Percentiles rank a stretch among this genome's conserved stretches.
These are phyloP conservation scores for Gavialis gangeticus DNA, from an alignment of 2,113 vertebrate species.

Conservation along the genomic window DNA sequence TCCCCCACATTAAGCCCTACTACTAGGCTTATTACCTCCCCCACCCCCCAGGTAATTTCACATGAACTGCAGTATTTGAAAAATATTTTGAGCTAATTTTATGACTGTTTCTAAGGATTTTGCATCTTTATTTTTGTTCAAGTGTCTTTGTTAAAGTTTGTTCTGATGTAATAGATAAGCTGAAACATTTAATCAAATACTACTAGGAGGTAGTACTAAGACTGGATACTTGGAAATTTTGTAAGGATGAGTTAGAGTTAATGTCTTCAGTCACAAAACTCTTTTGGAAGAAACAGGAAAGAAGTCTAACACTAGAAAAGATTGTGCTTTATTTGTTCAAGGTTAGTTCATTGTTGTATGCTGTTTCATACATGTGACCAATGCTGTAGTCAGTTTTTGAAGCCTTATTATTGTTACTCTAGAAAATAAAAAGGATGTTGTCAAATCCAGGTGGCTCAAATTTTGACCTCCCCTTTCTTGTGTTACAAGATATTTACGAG, in stretches of 20 bases:
- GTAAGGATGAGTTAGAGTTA: not conserved
- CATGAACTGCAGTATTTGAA: not conserved
- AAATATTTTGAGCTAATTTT: not conserved
- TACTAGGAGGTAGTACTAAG: not conserved
- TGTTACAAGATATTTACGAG: not conserved
- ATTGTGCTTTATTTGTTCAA: not conserved
- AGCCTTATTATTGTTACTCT: not conserved
- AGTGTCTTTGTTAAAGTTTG: not conserved
- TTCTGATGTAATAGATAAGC: not conserved
- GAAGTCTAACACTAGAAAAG: not conserved
- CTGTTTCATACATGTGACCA: not conserved
- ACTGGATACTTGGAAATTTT: not conserved
- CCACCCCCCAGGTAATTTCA: not conserved
- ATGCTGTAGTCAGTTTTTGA: fast-evolving
- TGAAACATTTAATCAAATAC: not conserved
- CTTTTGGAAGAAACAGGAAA: not conserved
- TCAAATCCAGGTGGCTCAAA: not conserved
- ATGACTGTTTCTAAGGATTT: not conserved
- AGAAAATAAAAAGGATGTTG: not conserved
- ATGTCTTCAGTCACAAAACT: not conserved
- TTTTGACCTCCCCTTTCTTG: not conserved
- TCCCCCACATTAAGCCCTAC: not conserved
- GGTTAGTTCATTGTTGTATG: not conserved
- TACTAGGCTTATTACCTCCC: not conserved
- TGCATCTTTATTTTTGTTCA: not conserved